Base-by-base conservation (phyloP, 2,888 invertebrate species). In the Nineta flava region DNA sequence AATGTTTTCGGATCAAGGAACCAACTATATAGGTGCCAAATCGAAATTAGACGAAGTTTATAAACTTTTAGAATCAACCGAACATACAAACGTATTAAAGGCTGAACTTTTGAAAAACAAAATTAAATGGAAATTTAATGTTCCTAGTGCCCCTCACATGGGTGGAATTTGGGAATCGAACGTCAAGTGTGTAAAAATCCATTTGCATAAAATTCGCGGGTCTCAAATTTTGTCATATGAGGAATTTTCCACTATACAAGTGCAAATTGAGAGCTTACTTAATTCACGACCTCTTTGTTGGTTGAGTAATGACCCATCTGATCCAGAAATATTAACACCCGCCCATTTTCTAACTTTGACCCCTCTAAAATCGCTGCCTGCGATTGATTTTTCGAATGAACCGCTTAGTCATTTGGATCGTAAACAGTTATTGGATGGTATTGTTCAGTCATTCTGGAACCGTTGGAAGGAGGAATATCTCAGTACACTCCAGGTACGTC, bases 1-100 rank as follows among this genome's bases (percentile, higher is more conserved):
- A 0, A 50, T 59, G 1, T 56, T 55, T 48, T 56, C 55, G 13
- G 61, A 61, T 45, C 57, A 59, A 47, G 61, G 56, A 2, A 56
- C 53, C 1, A 60, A 55, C 26, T 60, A 60, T 40, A 47, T 54
- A 0, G 60, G 60, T 4, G 57, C 59, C 1, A 47, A 52, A 5
- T 49, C 47, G 12, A 47, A 53, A n/a, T 26, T 55, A 9, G 16
- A 21, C 4, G 34, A 49, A 32, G 12, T 49, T n/a, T 44, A 26
- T n/a, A 9, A 12, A 26, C 13, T 40, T 4, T 43, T 31, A 7
- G 15, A 13, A 15, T 43, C 15, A 9, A 42, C 43, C 9, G n/a
- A 12, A 26, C 26, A 51, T 43, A 43, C 5, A 10, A 32, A 46
- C 7, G 49, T 48, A 9, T 26, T 53, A 9, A 35, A 47, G 41